These are phyloP conservation scores for Busseola fusca DNA, from an alignment of 2,888 invertebrate genomes.

Conservation along the genomic window DNA sequence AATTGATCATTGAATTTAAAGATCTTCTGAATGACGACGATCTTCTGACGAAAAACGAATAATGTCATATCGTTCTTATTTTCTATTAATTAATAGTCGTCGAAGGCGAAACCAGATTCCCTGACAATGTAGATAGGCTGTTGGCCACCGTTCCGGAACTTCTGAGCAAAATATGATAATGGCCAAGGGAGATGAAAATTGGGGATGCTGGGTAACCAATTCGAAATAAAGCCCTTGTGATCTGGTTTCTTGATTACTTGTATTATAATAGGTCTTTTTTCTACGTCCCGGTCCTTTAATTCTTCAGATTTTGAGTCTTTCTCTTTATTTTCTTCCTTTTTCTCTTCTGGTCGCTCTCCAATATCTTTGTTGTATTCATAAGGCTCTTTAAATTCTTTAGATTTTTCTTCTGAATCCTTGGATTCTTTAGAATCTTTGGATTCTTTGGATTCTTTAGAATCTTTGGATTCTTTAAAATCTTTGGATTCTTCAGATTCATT, in stretches of 20 bases:
- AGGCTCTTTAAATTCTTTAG: conserved; percentile 3
- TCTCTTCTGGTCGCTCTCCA: conserved; percentile 17
- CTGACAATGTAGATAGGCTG: conserved; percentile 31
- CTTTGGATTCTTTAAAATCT: neutral
- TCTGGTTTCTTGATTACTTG: neutral
- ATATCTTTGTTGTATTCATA: conserved; percentile 17
- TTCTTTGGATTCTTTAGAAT: conserved; percentile 24
- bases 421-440: neutral
- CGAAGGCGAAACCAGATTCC: conserved; percentile 20
- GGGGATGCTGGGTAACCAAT: neutral
- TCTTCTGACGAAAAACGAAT: neutral
- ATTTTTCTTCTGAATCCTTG: conserved; percentile 16
- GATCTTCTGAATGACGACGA: too few relatives aligned
- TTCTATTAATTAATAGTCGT: neutral
- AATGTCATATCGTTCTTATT: neutral
- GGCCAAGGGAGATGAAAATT: conserved; percentile 6
- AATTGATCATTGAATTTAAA: neutral
- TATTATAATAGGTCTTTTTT: conserved; percentile 15
- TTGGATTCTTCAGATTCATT: neutral
- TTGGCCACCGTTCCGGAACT: neutral
- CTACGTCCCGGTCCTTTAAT: conserved; percentile 10
- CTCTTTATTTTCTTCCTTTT: conserved; percentile 21
- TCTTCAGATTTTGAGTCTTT: conserved; percentile 33
- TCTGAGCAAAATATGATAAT: neutral
- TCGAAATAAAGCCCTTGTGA: neutral